These are phyloP conservation scores for Acrossocheilus wenchowensis DNA, from an alignment of 2,797 vertebrate species.

Conservation along the genomic window DNA sequence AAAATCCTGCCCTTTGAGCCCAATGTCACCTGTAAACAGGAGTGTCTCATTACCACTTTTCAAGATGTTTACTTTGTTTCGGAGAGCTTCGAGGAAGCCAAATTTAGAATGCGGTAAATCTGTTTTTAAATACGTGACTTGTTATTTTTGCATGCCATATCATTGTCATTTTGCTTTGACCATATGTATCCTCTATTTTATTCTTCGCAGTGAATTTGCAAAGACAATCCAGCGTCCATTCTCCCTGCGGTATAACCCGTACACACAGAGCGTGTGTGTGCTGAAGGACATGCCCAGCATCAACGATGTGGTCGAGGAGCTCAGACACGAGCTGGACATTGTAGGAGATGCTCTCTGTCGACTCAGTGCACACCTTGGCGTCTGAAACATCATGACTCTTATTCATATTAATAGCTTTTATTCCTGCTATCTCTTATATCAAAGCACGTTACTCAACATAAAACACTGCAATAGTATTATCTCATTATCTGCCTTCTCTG, in stretches of 20 bases:
- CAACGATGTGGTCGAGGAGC: slow-evolving; percentile 87
- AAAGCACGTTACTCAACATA: slow-evolving; percentile 6
- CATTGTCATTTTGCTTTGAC: not conserved
- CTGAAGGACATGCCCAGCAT: slow-evolving; percentile 92
- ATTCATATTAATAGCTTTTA: slow-evolving; percentile 17
- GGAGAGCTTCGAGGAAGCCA: slow-evolving; percentile 89
- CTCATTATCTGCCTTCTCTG: not conserved
- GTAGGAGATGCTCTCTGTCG: slow-evolving; percentile 89
- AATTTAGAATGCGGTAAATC: slow-evolving; percentile 85
- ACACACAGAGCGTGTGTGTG: slow-evolving; percentile 92
- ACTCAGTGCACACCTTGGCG: slow-evolving; percentile 86
- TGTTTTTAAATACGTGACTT: not conserved
- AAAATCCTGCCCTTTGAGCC: slow-evolving; percentile 86
- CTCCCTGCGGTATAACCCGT: slow-evolving; percentile 93
- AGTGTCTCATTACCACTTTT: slow-evolving; percentile 88
- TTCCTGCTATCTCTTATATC: slow-evolving; percentile 18
- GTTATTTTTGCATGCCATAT: not conserved
- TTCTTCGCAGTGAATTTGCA: slow-evolving; percentile 88
- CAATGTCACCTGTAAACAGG: slow-evolving; percentile 82
- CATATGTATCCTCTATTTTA: not conserved
- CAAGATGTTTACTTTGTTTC: slow-evolving; percentile 89
- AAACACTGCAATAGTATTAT: slow-evolving; percentile 12
- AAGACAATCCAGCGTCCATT: slow-evolving; percentile 96
- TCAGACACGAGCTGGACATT: slow-evolving; percentile 91
- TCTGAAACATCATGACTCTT: slow-evolving; percentile 70